Evolutionary conservation across 2,797 vertebrate species (phyloP).

Genomic region (Lepilemur ruficaudatus): DNA sequence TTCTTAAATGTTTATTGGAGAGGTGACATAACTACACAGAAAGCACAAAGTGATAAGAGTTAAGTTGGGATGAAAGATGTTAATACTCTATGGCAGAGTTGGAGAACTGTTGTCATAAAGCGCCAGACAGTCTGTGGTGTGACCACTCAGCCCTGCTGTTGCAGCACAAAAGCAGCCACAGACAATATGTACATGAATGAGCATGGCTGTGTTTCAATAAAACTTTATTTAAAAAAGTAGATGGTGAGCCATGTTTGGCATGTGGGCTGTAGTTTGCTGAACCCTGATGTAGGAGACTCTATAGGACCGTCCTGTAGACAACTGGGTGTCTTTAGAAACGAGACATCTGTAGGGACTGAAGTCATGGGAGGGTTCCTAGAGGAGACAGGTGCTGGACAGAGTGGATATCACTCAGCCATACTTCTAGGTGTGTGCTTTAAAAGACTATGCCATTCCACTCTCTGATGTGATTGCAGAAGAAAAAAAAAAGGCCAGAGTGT

Average conservation of each 20-base stretch:
- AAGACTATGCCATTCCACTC: neutral
- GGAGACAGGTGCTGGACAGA: neutral
- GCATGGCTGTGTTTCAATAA: neutral
- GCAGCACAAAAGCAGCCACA: neutral
- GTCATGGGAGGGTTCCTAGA: neutral
- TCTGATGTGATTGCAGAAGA: neutral
- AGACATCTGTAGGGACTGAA: neutral
- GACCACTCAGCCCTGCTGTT: neutral
- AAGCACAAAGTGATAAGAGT: neutral
- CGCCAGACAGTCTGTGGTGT: neutral
- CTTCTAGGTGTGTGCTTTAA: neutral
- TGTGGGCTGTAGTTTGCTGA: neutral
- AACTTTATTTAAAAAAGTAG: neutral
- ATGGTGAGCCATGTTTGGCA: neutral
- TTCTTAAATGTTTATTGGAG: neutral
- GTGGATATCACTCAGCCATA: neutral
- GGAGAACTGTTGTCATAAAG: neutral
- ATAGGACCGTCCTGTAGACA: neutral
- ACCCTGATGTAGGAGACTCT: neutral
- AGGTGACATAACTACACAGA: neutral
- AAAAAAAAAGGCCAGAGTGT: neutral
- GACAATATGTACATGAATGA: neutral
- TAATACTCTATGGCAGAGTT: neutral
- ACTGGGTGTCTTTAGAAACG: neutral
- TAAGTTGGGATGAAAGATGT: neutral